Percentiles rank a stretch among this genome's conserved stretches.
Conservation (phyloP, 2,113 vertebrate species). For the Chaetorhynchus papuensis region DNA sequence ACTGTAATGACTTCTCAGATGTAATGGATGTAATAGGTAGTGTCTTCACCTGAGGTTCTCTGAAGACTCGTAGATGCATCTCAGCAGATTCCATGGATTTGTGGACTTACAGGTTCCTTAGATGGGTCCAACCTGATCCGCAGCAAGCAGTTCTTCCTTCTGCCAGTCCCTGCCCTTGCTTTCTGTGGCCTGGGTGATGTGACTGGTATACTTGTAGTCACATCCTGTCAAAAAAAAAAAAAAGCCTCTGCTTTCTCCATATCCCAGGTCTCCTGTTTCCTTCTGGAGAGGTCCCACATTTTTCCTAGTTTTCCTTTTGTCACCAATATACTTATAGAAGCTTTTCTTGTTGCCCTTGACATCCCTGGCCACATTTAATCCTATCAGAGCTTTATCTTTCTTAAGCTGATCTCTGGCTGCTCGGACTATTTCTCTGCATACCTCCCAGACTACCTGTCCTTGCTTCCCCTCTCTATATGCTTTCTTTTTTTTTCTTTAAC, state of each 20-base stretch:
- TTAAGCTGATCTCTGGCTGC: neutral
- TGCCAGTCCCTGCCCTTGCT: neutral
- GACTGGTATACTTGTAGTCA: neutral
- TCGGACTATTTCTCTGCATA: neutral
- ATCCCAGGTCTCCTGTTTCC: neutral
- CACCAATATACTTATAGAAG: neutral
- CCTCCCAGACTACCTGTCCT: neutral
- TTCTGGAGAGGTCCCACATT: neutral
- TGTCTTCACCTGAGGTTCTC: neutral
- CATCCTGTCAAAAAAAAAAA: too few species aligned
- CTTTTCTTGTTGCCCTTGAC: neutral
- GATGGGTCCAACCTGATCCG: neutral
- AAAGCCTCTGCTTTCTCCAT: neutral
- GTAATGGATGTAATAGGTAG: neutral
- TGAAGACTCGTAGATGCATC: accelerated
- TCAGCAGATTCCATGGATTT: neutral
- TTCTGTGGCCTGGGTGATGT: neutral
- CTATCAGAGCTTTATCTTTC: neutral
- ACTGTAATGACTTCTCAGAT: neutral
- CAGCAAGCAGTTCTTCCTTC: neutral
- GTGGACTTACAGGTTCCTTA: neutral
- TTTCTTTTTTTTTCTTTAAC: neutral
- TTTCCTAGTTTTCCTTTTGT: neutral
- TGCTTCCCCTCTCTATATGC: neutral
- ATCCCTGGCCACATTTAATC: neutral